A percentile compares a stretch with the other conserved stretches of the same genome.
These are phyloP conservation scores for Linurgus olivaceus DNA, from an alignment of 2,797 vertebrate genomes.

Conservation along the genomic window DNA sequence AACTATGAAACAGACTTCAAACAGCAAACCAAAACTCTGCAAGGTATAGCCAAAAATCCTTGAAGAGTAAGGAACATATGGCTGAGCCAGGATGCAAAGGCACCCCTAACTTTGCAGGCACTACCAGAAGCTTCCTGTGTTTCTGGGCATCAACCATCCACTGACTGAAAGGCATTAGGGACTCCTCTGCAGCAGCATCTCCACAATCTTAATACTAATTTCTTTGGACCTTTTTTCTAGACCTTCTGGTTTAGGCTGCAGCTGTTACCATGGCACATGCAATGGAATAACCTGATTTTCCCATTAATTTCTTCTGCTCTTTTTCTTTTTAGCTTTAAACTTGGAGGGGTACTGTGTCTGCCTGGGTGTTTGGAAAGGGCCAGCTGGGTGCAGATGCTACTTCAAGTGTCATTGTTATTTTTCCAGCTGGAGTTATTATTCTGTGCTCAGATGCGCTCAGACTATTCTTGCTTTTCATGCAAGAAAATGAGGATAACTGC, in stretches of 20 bases:
- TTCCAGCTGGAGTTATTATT: not conserved
- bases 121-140: not conserved
- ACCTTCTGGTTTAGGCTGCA: not conserved
- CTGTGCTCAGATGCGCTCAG: not conserved
- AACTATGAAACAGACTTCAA: not conserved
- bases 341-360: not conserved
- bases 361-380: not conserved
- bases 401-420: not conserved
- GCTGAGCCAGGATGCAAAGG: not conserved
- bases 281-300: not conserved
- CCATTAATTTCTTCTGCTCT: not conserved
- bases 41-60: not conserved
- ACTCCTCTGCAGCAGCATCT: not conserved
- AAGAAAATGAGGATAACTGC: not conserved
- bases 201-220: not conserved
- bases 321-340: not conserved
- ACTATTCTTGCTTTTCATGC: not conserved
- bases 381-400: not conserved
- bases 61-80: not conserved
- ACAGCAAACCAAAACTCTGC: not conserved
- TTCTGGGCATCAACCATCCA: not conserved
- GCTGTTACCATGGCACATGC: not conserved
- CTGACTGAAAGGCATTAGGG: not conserved
- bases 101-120: not conserved
- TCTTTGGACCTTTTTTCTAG: not conserved